A percentile compares a stretch with the other conserved stretches of the same genome.
These are phyloP conservation scores for Heliconius aoede DNA, from an alignment of 2,888 invertebrate genomes.

Conservation along the genomic window DNA sequence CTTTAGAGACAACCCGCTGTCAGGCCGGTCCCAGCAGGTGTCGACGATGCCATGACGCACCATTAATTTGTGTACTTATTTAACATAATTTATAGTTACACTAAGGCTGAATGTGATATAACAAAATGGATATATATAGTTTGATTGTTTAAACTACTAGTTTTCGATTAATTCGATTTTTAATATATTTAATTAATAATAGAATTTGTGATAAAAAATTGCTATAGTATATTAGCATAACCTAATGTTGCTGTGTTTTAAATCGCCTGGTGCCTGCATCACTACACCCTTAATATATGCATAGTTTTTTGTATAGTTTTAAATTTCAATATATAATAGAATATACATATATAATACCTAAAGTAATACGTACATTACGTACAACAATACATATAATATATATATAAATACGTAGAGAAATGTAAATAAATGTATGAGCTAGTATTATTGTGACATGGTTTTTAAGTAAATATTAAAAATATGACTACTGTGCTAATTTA, in stretches of 20 bases:
- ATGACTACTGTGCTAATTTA: neutral
- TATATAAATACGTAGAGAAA: too few species aligned
- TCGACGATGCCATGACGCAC: constrained; percentile 37
- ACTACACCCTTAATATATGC: too few species aligned
- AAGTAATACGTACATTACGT: too few species aligned
- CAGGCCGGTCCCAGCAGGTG: constrained; percentile 46
- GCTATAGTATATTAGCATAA: neutral
- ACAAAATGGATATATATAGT: constrained; percentile 29
- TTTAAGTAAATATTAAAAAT: neutral
- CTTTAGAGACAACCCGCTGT: constrained; percentile 34
- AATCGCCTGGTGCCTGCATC: too few species aligned
- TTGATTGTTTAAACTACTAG: constrained; percentile 8
- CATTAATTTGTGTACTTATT: constrained; percentile 43
- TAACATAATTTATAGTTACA: constrained; percentile 38
- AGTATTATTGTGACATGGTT: neutral
- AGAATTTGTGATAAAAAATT: neutral
- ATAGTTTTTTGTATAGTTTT: too few species aligned
- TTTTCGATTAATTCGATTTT: neutral
- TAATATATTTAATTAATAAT: neutral
- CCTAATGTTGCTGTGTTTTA: neutral
- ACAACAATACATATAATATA: too few species aligned
- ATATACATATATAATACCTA: too few species aligned
- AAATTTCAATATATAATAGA: too few species aligned
- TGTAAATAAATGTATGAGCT: too few species aligned
- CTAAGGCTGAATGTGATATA: constrained; percentile 26